These are phyloP conservation scores for Anas platyrhynchos DNA, from an alignment of 2,113 vertebrate species.

Conservation along the genomic window DNA sequence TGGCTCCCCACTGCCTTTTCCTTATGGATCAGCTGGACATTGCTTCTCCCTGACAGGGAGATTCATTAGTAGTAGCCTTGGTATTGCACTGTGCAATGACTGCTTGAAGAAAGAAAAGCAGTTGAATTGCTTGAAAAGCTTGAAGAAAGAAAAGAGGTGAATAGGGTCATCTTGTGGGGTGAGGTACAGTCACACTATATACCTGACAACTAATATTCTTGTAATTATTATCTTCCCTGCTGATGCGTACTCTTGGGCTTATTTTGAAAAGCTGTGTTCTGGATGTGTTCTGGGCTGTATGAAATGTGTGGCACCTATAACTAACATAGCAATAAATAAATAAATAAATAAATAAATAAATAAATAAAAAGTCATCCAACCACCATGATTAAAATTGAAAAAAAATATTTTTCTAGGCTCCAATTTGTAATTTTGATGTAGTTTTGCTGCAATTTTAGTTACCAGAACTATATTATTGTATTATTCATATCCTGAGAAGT, in stretches of 20 bases:
- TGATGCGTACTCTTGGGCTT: not conserved
- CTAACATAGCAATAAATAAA: not conserved
- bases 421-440: not conserved
- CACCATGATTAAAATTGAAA: not conserved
- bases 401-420: not conserved
- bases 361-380: not conserved
- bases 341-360: not conserved
- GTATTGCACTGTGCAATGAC: not conserved
- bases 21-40: not conserved
- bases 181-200: not conserved
- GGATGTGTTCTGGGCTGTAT: not conserved
- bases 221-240: not conserved
- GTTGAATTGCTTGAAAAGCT: too few relatives aligned
- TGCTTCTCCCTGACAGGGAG: not conserved
- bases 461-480: not conserved
- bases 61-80: not conserved
- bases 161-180: not conserved
- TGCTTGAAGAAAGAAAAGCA: not conserved
- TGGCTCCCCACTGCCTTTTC: not conserved
- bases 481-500: not conserved
- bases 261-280: not conserved
- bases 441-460: not conserved
- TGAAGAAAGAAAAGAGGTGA: not conserved
- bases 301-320: not conserved
- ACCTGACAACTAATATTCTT: not conserved